Evolutionary conservation across 2,113 vertebrate genomes (phyloP).

Genomic region (Cyrtonyx montezumae): DNA sequence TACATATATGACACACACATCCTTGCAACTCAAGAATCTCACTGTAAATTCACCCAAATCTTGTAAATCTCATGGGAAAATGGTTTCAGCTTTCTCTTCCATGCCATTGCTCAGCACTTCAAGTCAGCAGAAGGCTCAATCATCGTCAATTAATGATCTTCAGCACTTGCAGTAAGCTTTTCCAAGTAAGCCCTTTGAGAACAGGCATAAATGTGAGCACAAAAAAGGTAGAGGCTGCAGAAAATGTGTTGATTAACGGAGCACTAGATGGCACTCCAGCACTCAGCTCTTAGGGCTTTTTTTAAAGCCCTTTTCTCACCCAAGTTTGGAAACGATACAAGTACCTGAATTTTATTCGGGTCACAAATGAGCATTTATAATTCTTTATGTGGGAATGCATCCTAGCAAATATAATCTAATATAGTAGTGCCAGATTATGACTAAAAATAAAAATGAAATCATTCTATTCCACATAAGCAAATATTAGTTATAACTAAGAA

Average conservation of each 20-base stretch:
- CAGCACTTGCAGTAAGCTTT: neutral
- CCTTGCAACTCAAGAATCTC: neutral
- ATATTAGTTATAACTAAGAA: neutral
- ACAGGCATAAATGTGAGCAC: neutral
- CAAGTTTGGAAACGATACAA: neutral
- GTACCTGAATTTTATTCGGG: neutral
- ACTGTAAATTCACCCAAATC: neutral
- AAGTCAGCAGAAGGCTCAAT: neutral
- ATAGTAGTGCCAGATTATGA: neutral
- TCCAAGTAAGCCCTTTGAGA: neutral
- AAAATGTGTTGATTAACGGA: neutral
- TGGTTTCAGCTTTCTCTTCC: neutral
- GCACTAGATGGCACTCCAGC: conserved; percentile 67
- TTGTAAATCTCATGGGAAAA: neutral
- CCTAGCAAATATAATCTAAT: neutral
- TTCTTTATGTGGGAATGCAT: fast-evolving
- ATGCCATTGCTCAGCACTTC: neutral
- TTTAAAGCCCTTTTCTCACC: neutral
- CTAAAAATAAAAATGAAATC: neutral
- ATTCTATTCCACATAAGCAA: neutral
- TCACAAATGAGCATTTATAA: neutral
- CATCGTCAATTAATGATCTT: neutral
- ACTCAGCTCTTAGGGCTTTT: neutral
- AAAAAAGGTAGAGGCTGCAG: neutral
- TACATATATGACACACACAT: neutral